Evolutionary conservation across 1,140 invertebrate species (phyloP).

Genomic region (Zaprionus gabonicus): DNA sequence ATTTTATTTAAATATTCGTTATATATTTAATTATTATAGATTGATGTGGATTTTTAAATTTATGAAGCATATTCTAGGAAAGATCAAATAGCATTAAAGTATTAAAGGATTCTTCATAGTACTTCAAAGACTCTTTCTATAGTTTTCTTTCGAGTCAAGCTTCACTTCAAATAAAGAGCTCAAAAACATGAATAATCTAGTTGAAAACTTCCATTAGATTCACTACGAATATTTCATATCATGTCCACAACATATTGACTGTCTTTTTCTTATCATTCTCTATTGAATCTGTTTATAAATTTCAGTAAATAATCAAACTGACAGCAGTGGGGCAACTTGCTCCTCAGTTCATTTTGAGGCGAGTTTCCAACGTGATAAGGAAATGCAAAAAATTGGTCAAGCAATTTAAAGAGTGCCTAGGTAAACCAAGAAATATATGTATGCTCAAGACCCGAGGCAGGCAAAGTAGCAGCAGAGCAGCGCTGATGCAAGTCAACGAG

Average conservation of each 20-base stretch:
- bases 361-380: conserved; percentile 28
- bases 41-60: too few species aligned
- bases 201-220: neutral
- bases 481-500: neutral
- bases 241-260: neutral
- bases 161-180: too few species aligned
- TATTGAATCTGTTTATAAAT: conserved; percentile 7
- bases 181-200: neutral
- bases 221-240: neutral
- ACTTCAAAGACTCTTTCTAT: too few species aligned
- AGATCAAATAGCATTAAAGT: too few species aligned
- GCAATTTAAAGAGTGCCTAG: conserved; percentile 36
- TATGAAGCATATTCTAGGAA: too few species aligned
- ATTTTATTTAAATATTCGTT: too few species aligned
- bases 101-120: too few species aligned
- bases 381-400: conserved; percentile 44
- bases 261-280: too few species aligned
- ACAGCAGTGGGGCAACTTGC: conserved; percentile 22
- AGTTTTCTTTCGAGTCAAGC: too few species aligned
- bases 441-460: conserved; percentile 12
- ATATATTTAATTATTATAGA: too few species aligned
- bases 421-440: neutral
- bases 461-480: conserved; percentile 21
- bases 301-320: conserved; percentile 8
- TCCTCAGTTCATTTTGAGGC: neutral